These are phyloP conservation scores for Cerastis rubricosa DNA, from an alignment of 2,888 invertebrate genomes.

Conservation along the genomic window DNA sequence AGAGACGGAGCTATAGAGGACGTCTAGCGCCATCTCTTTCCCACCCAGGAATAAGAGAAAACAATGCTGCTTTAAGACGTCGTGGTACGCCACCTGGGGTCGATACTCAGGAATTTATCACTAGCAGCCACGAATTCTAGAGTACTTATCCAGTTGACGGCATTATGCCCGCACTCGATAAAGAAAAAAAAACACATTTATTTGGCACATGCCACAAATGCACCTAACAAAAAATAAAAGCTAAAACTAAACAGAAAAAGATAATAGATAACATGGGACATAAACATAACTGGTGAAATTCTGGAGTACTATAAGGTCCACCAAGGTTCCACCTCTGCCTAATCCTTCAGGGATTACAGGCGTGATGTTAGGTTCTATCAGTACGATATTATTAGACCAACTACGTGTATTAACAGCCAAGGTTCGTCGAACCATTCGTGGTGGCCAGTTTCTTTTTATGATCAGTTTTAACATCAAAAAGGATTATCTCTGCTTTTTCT, in stretches of 20 bases:
- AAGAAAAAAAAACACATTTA: no score
- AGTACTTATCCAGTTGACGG: neutral
- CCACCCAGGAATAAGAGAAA: no score
- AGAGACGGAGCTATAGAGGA: no score
- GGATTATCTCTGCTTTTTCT: slow-evolving; percentile 44
- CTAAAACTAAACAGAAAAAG: no score
- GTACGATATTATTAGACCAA: slow-evolving; percentile 23
- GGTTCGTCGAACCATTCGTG: slow-evolving; percentile 30
- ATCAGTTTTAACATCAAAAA: slow-evolving; percentile 45
- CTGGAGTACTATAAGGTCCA: neutral
- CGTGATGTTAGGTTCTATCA: slow-evolving; percentile 2
- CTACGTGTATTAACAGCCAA: slow-evolving; percentile 7
- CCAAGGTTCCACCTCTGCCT: neutral
- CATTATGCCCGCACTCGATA: neutral
- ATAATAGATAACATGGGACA: no score
- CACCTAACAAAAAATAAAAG: no score
- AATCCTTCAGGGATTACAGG: neutral
- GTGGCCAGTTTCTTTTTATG: slow-evolving; percentile 52
- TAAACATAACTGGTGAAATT: neutral
- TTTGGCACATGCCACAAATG: no score
- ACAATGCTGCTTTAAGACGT: no score
- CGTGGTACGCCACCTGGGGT: no score
- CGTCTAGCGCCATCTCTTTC: no score
- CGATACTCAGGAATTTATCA: neutral
- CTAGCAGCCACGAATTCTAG: neutral